phyloP scores from a whole-genome alignment of 2,113 vertebrate genomes.

The Hucho hucho region DNA sequence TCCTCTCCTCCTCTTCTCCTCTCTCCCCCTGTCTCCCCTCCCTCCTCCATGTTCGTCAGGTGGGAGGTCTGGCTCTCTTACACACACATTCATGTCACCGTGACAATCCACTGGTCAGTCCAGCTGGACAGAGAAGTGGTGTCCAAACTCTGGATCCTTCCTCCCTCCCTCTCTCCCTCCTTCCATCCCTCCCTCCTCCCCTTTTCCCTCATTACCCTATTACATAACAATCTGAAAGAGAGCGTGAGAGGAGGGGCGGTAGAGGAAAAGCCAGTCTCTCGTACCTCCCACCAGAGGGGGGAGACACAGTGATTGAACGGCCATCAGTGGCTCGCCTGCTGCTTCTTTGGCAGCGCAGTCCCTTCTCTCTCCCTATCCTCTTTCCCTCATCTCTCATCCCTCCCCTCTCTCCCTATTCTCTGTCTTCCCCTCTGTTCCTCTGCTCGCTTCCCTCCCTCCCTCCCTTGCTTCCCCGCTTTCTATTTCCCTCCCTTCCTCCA shows the following conservation, averaged over 20 bases:
- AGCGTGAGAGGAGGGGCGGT: not conserved
- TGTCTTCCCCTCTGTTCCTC: not conserved
- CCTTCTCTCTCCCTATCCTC: conserved; percentile 9
- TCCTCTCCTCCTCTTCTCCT: not conserved
- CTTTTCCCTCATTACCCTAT: conserved; percentile 34
- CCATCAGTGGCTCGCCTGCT: conserved; percentile 64
- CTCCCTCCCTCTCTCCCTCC: not conserved
- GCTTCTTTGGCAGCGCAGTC: conserved; percentile 35
- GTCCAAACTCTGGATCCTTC: not conserved
- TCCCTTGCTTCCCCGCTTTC: not conserved
- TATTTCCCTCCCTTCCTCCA: not conserved
- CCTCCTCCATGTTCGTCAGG: not conserved
- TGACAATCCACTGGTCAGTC: not conserved
- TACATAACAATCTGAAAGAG: conserved; percentile 45
- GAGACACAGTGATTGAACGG: conserved; percentile 63
- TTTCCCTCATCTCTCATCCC: conserved; percentile 23
- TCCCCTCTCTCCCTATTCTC: conserved; percentile 14
- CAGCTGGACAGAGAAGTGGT: not conserved
- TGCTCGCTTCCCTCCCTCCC: not conserved
- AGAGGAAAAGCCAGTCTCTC: conserved; percentile 30
- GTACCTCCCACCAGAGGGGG: conserved; percentile 65
- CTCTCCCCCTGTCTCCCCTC: not conserved
- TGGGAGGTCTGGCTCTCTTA: not conserved
- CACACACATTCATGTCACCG: conserved; percentile 1
- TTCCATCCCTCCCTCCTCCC: conserved; percentile 12